phyloP scores from a whole-genome alignment of 2,797 vertebrate species.

The Botia kubotai region DNA sequence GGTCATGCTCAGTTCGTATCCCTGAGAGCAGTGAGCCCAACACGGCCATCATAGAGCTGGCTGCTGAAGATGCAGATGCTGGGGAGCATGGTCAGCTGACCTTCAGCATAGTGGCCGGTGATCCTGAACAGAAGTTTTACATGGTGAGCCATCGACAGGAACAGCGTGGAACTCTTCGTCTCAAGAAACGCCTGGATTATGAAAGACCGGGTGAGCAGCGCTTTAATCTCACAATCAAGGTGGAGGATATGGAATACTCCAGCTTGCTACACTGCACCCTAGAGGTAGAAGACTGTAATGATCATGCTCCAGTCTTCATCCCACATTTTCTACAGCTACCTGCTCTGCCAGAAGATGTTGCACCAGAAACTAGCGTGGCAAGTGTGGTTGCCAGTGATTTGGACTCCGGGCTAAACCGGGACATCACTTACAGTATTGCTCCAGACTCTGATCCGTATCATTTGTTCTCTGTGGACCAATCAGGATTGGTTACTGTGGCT shows the following conservation, averaged over 20 bases:
- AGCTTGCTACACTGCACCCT: conserved; percentile 83
- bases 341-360: conserved; percentile 81
- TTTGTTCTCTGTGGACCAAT: conserved; percentile 82
- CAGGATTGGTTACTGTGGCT: conserved; percentile 80
- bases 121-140: conserved; percentile 89
- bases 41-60: conserved; percentile 81
- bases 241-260: conserved; percentile 87
- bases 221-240: conserved; percentile 88
- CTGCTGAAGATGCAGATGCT: conserved; percentile 81
- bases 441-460: conserved; percentile 81
- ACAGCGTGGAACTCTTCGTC: conserved; percentile 81
- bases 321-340: conserved; percentile 80
- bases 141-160: conserved; percentile 83
- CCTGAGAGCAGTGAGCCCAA: conserved; percentile 82
- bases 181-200: conserved; percentile 88
- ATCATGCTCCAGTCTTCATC: conserved; percentile 87
- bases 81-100: conserved; percentile 85
- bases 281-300: conserved; percentile 88
- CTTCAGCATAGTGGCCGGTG: conserved; percentile 85
- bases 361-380: conserved; percentile 81
- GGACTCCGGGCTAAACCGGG: conserved; percentile 85
- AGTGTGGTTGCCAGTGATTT: conserved; percentile 84
- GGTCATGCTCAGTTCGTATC: conserved; percentile 76
- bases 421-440: conserved; percentile 82
- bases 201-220: conserved; percentile 84